Conservation (phyloP, 1,140 invertebrate genomes). For the Apis florea region DNA sequence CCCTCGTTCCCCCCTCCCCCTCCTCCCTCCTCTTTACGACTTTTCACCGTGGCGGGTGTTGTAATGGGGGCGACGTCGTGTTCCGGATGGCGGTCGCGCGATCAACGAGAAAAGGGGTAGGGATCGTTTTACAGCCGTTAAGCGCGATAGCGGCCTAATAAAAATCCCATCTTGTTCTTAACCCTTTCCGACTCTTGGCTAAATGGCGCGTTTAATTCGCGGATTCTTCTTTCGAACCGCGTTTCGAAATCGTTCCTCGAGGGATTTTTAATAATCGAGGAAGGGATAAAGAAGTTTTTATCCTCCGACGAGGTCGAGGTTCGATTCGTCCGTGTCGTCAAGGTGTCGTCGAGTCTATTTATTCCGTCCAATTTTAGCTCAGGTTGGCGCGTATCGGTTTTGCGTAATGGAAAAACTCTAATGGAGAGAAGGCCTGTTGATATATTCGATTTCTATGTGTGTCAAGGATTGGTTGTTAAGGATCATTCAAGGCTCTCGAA, state of each 20-base stretch:
- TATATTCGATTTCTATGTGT: conserved; percentile 27
- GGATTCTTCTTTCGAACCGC: conserved; percentile 59
- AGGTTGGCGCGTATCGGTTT: not conserved
- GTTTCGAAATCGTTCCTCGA: too few species aligned
- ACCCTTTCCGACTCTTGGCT: conserved; percentile 71
- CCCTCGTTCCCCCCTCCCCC: conserved; percentile 2
- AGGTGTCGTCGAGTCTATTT: not conserved
- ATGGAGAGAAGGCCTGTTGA: not conserved
- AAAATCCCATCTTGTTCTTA: conserved; percentile 79
- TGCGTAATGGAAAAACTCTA: not conserved
- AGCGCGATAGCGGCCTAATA: conserved; percentile 77
- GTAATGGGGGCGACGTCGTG: conserved; percentile 52
- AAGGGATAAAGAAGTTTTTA: too few species aligned
- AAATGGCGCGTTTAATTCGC: conserved; percentile 75
- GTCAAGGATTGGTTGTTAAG: conserved; percentile 25
- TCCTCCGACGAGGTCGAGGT: too few species aligned
- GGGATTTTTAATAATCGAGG: not conserved
- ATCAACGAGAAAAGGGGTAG: conserved; percentile 31
- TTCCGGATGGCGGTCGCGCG: conserved; percentile 47
- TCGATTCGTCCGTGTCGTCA: too few species aligned
- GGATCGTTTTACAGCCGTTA: conserved; percentile 78
- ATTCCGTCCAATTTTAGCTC: not conserved
- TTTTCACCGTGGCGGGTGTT: conserved; percentile 40
- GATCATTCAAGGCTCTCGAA: conserved; percentile 20
- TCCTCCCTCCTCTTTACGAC: conserved; percentile 52